phyloP scores from a whole-genome alignment of 2,113 vertebrate genomes.

The Atherinomorus stipes region DNA sequence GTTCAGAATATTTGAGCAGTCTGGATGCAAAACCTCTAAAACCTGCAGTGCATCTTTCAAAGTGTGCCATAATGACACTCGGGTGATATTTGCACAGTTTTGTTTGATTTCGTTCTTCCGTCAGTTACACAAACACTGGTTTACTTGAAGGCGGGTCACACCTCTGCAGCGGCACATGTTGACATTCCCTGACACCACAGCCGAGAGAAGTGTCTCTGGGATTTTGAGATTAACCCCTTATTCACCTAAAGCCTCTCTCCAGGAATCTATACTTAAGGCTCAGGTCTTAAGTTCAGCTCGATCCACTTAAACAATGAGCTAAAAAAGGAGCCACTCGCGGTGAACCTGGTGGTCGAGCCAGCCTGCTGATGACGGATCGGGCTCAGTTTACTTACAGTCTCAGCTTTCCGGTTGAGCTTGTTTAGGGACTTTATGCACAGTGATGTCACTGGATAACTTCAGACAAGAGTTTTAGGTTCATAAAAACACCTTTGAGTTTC shows the following conservation, averaged over 20 bases:
- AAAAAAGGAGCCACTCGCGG: constrained; percentile 11
- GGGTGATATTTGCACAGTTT: too few relatives aligned
- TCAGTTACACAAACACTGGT: background rate
- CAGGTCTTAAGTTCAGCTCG: background rate
- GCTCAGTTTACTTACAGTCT: background rate
- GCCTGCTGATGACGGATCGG: constrained; percentile 7
- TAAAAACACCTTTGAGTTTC: background rate
- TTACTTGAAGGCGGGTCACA: background rate
- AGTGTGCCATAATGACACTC: background rate
- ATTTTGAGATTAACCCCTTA: constrained; percentile 40
- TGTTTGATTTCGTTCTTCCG: background rate
- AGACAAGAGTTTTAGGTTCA: background rate
- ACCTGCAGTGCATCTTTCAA: background rate
- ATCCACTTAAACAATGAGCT: constrained; percentile 32
- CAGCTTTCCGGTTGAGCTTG: constrained; percentile 9
- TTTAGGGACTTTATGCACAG: background rate
- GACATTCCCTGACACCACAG: constrained; percentile 11
- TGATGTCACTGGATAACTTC: background rate
- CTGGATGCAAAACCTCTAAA: too few relatives aligned
- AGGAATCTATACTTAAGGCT: constrained; percentile 18
- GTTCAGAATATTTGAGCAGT: too few relatives aligned
- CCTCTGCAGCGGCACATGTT: background rate
- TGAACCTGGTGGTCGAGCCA: constrained; percentile 35
- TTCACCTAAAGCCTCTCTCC: constrained; percentile 31
- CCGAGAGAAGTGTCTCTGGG: background rate